Conservation (phyloP, 1,140 invertebrate species). For the Paramacrobiotus metropolitanus region DNA sequence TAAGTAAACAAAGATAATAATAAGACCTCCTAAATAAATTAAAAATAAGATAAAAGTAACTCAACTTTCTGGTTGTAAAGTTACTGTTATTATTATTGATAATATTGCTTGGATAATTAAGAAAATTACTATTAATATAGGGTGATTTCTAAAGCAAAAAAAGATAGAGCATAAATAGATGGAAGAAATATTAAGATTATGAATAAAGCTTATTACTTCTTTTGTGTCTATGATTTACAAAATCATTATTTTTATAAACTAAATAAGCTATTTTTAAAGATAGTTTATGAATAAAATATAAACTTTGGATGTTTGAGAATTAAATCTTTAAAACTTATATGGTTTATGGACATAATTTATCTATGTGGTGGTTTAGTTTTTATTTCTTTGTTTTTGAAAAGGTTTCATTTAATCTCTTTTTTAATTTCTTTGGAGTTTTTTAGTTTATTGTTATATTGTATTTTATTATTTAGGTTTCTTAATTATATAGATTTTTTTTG, state of each 20-base stretch:
- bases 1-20: not conserved
- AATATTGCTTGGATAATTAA: no score
- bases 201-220: not conserved
- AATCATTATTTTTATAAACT: not conserved
- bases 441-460: not conserved
- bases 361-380: slow-evolving; percentile 10
- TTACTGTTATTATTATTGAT: no score
- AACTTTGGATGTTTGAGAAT: not conserved
- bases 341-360: slow-evolving; percentile 9
- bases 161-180: no score
- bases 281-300: not conserved
- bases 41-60: not conserved
- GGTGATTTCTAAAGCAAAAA: no score
- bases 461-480: slow-evolving; percentile 8
- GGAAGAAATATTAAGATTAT: no score
- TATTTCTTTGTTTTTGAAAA: slow-evolving; percentile 12
- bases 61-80: no score
- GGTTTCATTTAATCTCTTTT: slow-evolving; percentile 12
- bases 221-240: not conserved
- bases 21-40: not conserved
- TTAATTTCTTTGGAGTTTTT: slow-evolving; percentile 7
- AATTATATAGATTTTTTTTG: slow-evolving; percentile 9
- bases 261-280: not conserved
- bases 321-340: slow-evolving; percentile 11
- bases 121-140: no score